Conservation (phyloP, 2,888 invertebrate genomes). For the Nomada goodeniana region DNA sequence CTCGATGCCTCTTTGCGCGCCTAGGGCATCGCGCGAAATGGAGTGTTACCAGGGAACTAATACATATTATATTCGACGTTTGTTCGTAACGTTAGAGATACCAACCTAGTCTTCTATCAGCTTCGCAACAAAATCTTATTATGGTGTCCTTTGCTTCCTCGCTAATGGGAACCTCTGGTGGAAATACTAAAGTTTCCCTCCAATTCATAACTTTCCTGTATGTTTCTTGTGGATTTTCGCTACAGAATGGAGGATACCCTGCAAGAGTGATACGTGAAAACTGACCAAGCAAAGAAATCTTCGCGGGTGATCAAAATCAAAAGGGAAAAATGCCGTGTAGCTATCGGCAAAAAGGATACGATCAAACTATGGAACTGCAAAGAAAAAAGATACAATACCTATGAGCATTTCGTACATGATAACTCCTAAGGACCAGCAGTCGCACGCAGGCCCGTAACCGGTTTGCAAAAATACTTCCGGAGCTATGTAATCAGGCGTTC, state of each 20-base stretch:
- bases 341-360: too few relatives aligned
- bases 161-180: conserved; percentile 99
- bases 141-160: conserved; percentile 98
- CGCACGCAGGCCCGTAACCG: conserved; percentile 98
- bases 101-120: conserved; percentile 92
- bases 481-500: conserved; percentile 99
- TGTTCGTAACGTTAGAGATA: not conserved
- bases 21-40: conserved; percentile 84
- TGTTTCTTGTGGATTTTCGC: conserved; percentile 98
- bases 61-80: not conserved
- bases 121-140: conserved; percentile 98
- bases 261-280: conserved; percentile 12
- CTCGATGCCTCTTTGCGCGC: conserved; percentile 95
- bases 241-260: conserved; percentile 99
- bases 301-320: not conserved
- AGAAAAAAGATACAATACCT: conserved; percentile 85
- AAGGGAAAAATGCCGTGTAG: not conserved
- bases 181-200: conserved; percentile 99
- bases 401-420: conserved; percentile 99
- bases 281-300: too few relatives aligned
- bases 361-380: not conserved
- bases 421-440: conserved; percentile 99
- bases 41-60: not conserved
- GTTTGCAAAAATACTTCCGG: conserved; percentile 99
- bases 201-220: conserved; percentile 99